Percentiles rank a stretch among this genome's conserved stretches.
Evolutionary conservation across 2,888 invertebrate genomes (phyloP).

Genomic region (Hanleya hanleyi): DNA sequence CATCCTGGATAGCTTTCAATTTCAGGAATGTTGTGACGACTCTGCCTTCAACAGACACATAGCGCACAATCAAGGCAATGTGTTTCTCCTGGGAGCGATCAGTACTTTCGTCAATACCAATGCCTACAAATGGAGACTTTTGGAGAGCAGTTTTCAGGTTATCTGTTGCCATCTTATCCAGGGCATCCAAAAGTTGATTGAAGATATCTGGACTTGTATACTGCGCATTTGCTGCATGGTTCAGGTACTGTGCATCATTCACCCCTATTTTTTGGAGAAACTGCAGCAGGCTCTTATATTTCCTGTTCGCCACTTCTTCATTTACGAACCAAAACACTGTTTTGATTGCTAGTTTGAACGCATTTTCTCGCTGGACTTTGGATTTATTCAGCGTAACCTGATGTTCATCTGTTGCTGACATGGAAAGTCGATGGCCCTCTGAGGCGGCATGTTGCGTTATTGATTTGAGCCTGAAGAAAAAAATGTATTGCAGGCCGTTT

Average conservation of each 20-base stretch:
- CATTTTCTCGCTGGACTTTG: no score
- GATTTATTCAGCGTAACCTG: no score
- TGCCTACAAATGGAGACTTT: background rate
- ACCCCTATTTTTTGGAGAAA: background rate
- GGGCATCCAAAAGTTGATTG: background rate
- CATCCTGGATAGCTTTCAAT: background rate
- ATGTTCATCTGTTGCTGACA: no score
- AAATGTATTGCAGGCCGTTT: no score
- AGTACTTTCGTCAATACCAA: background rate
- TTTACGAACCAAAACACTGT: background rate
- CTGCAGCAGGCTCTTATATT: background rate
- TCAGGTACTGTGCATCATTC: background rate
- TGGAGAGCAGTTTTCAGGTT: background rate
- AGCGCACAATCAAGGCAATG: background rate
- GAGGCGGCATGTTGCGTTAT: no score
- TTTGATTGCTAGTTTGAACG: background rate
- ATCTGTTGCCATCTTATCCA: background rate
- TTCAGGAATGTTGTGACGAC: background rate
- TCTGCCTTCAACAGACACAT: background rate
- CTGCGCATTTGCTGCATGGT: background rate
- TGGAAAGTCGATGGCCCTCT: no score
- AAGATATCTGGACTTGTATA: background rate
- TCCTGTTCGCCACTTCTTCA: background rate
- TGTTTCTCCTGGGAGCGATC: background rate
- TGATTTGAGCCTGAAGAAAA: no score